Percentiles rank a stretch among this genome's conserved stretches.
Conservation (phyloP, 2,113 vertebrate genomes). For the Pardalotus punctatus region DNA sequence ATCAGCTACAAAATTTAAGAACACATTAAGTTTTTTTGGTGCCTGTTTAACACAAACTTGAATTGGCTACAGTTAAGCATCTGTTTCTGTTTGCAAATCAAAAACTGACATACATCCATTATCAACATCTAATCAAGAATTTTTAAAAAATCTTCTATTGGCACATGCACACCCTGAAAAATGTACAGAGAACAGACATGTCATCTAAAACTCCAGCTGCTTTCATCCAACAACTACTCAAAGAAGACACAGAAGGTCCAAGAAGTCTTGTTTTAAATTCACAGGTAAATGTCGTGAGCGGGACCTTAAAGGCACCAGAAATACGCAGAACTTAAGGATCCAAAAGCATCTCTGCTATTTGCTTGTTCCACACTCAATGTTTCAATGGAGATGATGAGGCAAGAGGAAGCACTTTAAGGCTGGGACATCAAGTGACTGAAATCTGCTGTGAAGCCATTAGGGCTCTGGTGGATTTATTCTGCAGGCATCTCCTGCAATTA, state of each 20-base stretch:
- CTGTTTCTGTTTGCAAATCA: background rate
- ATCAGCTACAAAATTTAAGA: background rate
- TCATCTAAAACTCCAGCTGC: background rate
- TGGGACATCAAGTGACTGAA: background rate
- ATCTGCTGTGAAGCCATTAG: background rate
- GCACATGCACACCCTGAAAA: fast-evolving
- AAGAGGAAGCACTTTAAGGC: background rate
- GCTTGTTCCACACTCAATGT: background rate
- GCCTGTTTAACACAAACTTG: background rate
- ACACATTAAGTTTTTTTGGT: background rate
- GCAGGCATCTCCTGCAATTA: background rate
- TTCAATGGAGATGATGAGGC: background rate
- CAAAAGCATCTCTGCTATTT: background rate
- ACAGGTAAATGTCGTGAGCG: background rate
- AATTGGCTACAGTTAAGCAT: background rate
- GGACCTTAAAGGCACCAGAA: background rate
- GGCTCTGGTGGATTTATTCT: background rate
- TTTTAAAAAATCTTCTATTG: background rate
- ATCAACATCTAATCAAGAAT: background rate
- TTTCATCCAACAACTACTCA: background rate
- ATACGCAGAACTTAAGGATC: background rate
- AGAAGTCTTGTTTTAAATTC: background rate
- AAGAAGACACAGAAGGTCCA: background rate
- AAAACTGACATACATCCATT: background rate
- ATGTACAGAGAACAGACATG: background rate